Evolutionary conservation across 2,797 vertebrate genomes (phyloP).

Genomic region (Gobionotothen gibberifrons): DNA sequence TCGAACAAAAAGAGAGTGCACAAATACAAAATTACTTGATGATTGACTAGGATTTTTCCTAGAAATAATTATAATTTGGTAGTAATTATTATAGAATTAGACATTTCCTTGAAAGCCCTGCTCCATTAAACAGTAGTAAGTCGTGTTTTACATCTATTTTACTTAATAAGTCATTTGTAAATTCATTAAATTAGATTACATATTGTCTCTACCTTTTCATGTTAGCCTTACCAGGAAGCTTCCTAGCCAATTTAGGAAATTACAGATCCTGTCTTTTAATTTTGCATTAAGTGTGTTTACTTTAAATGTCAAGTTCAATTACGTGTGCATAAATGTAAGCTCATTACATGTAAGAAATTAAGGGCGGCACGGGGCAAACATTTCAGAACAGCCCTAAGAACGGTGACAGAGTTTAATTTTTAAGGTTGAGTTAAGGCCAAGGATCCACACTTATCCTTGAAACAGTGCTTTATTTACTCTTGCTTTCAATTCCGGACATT

Average conservation of each 20-base stretch:
- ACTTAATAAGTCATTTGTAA: background rate
- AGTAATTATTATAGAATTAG: background rate
- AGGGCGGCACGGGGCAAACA: no score
- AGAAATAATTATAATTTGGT: background rate
- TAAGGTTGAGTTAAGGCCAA: no score
- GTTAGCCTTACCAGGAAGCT: background rate
- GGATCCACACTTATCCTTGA: no score
- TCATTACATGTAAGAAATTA: background rate
- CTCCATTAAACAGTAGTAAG: background rate
- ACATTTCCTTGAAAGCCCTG: background rate
- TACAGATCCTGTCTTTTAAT: background rate
- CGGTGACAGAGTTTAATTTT: no score
- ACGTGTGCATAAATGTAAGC: slow-evolving; percentile 1
- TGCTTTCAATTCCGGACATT: no score
- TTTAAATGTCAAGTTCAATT: background rate
- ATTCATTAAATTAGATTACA: background rate
- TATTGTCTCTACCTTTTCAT: background rate
- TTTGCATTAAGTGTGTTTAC: background rate
- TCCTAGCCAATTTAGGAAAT: background rate
- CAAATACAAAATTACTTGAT: background rate
- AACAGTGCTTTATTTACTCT: no score
- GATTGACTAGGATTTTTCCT: background rate
- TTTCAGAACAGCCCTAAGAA: no score
- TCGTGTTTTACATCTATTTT: background rate
- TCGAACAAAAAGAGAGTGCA: background rate